phyloP scores from a whole-genome alignment of 2,888 invertebrate genomes.

The Bellardia pandia region DNA sequence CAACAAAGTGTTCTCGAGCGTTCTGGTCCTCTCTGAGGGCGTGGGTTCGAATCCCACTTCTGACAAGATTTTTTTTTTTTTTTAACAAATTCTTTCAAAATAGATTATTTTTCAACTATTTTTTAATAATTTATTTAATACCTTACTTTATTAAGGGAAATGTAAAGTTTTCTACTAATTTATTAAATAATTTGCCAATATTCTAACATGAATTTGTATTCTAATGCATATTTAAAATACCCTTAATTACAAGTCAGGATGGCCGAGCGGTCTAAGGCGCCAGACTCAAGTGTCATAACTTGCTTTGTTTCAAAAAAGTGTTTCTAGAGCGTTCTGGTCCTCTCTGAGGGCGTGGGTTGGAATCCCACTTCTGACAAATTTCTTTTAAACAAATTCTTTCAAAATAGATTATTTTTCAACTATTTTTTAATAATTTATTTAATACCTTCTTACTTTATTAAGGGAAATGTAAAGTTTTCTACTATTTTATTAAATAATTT shows the following conservation, averaged over 20 bases:
- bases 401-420: too few relatives aligned
- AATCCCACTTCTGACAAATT: slow-evolving; percentile 77
- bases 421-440: not conserved
- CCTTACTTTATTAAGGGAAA: not conserved
- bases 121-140: not conserved
- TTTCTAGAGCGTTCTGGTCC: slow-evolving; percentile 75
- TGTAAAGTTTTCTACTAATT: too few relatives aligned
- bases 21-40: slow-evolving; percentile 84
- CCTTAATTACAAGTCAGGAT: too few relatives aligned
- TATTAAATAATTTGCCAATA: too few relatives aligned
- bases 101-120: not conserved
- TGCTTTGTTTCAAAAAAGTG: slow-evolving; percentile 27
- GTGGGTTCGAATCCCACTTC: slow-evolving; percentile 83
- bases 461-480: too few relatives aligned
- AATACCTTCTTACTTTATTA: not conserved
- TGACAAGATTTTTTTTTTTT: slow-evolving; percentile 63
- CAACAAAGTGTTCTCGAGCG: slow-evolving; percentile 74
- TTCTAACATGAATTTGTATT: too few relatives aligned
- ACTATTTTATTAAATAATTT: too few relatives aligned
- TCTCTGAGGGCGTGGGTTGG: slow-evolving; percentile 78
- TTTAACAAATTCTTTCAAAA: not conserved
- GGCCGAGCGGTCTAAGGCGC: slow-evolving; percentile 81
- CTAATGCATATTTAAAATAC: too few relatives aligned
- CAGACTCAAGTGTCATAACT: slow-evolving; percentile 49
- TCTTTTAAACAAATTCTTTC: slow-evolving; percentile 59